Evolutionary conservation across 2,113 vertebrate species (phyloP), one percentile per base, ranked within the genome.

Genomic region (Chaenogobius annularis): DNA sequence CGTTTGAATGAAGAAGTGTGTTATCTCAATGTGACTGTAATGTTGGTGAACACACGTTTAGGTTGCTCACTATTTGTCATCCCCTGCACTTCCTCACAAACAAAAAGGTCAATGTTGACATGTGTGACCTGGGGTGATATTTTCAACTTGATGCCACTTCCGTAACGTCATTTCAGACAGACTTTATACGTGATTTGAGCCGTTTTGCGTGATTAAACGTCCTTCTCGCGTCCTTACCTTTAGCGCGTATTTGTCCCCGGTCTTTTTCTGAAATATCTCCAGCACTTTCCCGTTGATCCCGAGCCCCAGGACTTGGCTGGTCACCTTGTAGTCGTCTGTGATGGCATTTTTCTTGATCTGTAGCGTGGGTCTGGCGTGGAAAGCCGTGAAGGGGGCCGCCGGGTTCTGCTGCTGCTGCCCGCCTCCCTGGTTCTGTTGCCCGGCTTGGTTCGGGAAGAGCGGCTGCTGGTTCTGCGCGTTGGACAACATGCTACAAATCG

Each of bases 261-360:
- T 95, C 81, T 94, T 95, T 93, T 95, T 98, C 58, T 93, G 94
- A 73, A 95, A 95, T 82, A 98, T 95, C 79, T 97, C 95, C 63
- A 98, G 87, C 76, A 98, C 96, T 90, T 96, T 97, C 43, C 97
- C 96, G 88, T 98, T 98, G 92, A 98, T 98, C 58, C 97, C 96
- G 77, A 97, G 91, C 8, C 97, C 97, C 88, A 98, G 85, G 68
- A 98, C 96, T 91, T 97, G 96, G 82, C 91, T 96, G 83, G 97
- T 98, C 83, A 98, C 95, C 94, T 95, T 96, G 94, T 98, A 98
- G 68, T 98, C 96, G 75, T 97, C 96, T 22, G 95, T 96, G 79
- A 98, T 97, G 85, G 96, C 96, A 80, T 95, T 96, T 81, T 95
- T 98, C 91, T 95, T 96, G 69, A 97, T 96, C 88, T 93, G 95